phyloP scores from a whole-genome alignment of 2,888 invertebrate species.

The Troides helena region DNA sequence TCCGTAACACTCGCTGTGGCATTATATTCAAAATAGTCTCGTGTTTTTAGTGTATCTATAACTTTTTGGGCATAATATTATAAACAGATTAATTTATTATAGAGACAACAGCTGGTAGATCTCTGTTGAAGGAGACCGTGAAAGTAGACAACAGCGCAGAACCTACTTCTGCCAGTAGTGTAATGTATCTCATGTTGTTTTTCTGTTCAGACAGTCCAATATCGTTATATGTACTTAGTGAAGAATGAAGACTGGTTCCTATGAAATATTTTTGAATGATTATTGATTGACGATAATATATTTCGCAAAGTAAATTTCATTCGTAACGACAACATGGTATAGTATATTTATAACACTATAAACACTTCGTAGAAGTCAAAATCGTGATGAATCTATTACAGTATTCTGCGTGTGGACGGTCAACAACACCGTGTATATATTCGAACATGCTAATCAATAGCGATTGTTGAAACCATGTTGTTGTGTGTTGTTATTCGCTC shows the following conservation, averaged over 20 bases:
- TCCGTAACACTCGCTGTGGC: not conserved
- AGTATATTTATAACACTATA: not conserved
- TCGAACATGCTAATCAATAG: constrained; percentile 12
- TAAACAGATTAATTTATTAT: too few relatives aligned
- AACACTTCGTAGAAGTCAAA: not conserved
- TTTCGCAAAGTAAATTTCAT: too few relatives aligned
- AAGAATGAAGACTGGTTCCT: not conserved
- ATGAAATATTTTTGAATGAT: not conserved
- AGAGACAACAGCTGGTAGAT: too few relatives aligned
- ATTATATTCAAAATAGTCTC: not conserved
- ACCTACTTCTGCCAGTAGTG: too few relatives aligned
- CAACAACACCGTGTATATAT: not conserved
- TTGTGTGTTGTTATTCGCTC: not conserved
- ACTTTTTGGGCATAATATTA: not conserved
- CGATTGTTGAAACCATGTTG: not conserved
- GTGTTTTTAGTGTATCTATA: not conserved
- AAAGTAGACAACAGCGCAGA: too few relatives aligned
- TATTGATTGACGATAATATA: not conserved
- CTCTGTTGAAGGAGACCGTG: too few relatives aligned
- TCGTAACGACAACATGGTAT: not conserved
- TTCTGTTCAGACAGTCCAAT: too few relatives aligned
- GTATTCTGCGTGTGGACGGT: not conserved
- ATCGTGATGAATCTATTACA: constrained; percentile 4
- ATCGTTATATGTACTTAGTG: too few relatives aligned
- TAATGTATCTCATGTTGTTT: too few relatives aligned